Evolutionary conservation across 2,888 invertebrate species (phyloP), one percentile per base, ranked within the genome.

Genomic region (Clepsis dumicolana): DNA sequence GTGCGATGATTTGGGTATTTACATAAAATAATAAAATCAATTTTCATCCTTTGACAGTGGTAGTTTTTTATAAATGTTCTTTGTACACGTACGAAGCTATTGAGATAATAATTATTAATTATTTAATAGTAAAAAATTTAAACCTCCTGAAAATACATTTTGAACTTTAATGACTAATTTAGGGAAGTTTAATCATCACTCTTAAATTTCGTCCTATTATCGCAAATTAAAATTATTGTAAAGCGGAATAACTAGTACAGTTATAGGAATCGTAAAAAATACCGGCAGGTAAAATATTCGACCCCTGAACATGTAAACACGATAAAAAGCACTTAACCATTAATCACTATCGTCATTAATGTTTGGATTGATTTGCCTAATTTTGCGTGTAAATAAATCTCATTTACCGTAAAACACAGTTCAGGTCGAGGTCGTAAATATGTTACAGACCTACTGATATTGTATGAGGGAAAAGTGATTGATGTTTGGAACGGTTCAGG

Each of bases 311-410:
- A 41, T 54, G 41, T 44, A 41, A 54, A 41, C 41, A 54, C 53
- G 44, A 16, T 48, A 64, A 56, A 56, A 60, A 12, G 25, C 41
- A 41, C 7, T 53, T 53, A 16, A 44, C 41, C 50, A 41, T 65
- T 41, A 65, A 65, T 65, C 29, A 61, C 57, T 32, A 18, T 41
- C 27, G 60, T 25, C 60, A 65, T 54, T 61, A 65, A 61, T 52
- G 25, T 29, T 16, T 29, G 8, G 29, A 65, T 60, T 60, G 21
- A 53, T 53, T 44, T 29, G 61, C 54, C 61, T 61, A 53, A 53
- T 60, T 61, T 54, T 61, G 44, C 64, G 29, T 14, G 32, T 44
- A 32, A 56, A 25, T 44, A 66, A 61, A 44, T 53, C 27, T 53
- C 25, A 57, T 18, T 35, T 32, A 64, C 50, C 61, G 44, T 64